These are phyloP conservation scores for Adineta ricciae DNA, from an alignment of 2,888 invertebrate genomes.

Conservation along the genomic window DNA sequence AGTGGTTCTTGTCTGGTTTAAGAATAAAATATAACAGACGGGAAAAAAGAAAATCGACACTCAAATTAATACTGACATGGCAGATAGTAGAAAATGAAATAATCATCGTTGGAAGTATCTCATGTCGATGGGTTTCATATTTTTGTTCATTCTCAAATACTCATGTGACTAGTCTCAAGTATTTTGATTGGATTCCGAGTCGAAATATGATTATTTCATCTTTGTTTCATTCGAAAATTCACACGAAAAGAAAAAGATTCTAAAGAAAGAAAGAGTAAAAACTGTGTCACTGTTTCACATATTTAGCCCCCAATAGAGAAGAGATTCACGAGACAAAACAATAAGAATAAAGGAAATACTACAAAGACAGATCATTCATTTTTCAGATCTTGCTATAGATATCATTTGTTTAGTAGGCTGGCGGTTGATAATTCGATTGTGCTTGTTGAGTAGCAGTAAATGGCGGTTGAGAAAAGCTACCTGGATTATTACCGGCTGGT, in stretches of 20 bases:
- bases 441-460: constrained; percentile 9
- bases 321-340: not conserved
- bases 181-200: not conserved
- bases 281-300: not conserved
- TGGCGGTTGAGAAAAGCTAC: constrained; percentile 5
- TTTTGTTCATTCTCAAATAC: not conserved
- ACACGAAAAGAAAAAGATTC: too few relatives aligned
- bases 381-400: not conserved
- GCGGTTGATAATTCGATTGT: constrained; percentile 8
- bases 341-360: not conserved
- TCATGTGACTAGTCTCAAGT: not conserved
- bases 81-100: not conserved
- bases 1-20: not conserved
- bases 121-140: not conserved
- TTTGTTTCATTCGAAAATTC: not conserved
- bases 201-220: not conserved
- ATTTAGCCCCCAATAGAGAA: not conserved
- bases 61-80: not conserved
- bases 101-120: not conserved
- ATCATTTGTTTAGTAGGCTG: not conserved
- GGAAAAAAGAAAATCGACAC: not conserved
- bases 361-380: not conserved
- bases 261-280: not conserved
- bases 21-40: not conserved
- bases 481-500: not conserved